Percentiles rank a stretch among this genome's conserved stretches.
These are phyloP conservation scores for Halcyon senegalensis DNA, from an alignment of 2,113 vertebrate genomes.

Conservation along the genomic window DNA sequence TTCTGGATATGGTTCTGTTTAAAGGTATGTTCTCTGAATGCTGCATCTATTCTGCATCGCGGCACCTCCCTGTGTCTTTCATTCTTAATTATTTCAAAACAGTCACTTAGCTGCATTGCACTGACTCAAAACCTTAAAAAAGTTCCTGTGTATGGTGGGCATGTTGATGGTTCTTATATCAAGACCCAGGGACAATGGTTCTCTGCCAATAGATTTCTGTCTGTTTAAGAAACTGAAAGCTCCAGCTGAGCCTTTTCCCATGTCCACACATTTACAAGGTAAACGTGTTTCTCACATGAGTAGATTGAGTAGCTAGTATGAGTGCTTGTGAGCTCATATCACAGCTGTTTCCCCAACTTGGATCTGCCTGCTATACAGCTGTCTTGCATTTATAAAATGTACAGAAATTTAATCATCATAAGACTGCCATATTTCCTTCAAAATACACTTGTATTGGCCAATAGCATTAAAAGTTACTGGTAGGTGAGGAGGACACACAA, in stretches of 20 bases:
- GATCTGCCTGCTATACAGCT: not conserved
- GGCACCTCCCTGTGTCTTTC: not conserved
- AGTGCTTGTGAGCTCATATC: not conserved
- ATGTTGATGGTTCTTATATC: not conserved
- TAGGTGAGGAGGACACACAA: not conserved
- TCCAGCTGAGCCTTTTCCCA: not conserved
- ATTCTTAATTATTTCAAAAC: not conserved
- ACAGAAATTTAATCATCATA: not conserved
- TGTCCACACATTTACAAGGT: not conserved
- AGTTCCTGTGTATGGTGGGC: not conserved
- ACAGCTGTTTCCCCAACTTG: not conserved
- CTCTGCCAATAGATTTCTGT: not conserved
- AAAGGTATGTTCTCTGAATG: not conserved
- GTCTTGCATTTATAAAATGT: not conserved
- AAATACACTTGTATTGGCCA: not conserved
- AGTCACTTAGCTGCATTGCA: not conserved
- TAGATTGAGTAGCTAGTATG: not conserved
- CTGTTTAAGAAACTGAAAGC: not conserved
- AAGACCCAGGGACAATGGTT: not conserved
- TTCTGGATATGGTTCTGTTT: not conserved
- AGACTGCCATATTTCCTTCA: not conserved
- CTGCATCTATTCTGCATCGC: rapidly evolving
- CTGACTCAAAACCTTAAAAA: not conserved
- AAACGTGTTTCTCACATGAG: not conserved
- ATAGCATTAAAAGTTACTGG: not conserved